These are phyloP conservation scores for Sphaeramia orbicularis DNA, from an alignment of 2,797 vertebrate genomes.

Conservation along the genomic window DNA sequence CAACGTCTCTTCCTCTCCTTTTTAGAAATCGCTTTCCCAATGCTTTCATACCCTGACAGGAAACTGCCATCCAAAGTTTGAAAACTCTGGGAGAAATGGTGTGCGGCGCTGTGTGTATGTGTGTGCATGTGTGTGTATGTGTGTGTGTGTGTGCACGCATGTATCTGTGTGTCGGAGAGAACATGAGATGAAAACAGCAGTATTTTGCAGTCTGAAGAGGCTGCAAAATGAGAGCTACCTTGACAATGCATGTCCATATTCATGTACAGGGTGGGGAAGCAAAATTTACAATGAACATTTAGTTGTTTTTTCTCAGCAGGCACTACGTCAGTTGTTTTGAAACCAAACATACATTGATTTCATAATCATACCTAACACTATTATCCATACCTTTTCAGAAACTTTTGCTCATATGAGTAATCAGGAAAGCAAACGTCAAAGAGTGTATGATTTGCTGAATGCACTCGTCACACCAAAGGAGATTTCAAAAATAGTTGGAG, in stretches of 20 bases:
- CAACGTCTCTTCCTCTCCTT: conserved; percentile 45
- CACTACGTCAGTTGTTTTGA: too few species aligned
- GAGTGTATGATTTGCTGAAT: too few species aligned
- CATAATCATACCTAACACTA: too few species aligned
- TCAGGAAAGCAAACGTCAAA: too few species aligned
- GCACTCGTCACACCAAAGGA: too few species aligned
- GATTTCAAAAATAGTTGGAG: too few species aligned
- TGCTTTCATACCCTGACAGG: conserved; percentile 65
- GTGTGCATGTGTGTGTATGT: conserved; percentile 12
- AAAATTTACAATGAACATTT: too few species aligned
- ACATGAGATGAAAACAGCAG: conserved; percentile 19
- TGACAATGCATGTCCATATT: conserved; percentile 19
- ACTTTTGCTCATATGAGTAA: too few species aligned
- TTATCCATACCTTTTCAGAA: too few species aligned
- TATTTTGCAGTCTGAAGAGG: conserved; percentile 16
- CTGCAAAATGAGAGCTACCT: conserved; percentile 31
- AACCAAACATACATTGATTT: too few species aligned
- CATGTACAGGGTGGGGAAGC: too few species aligned
- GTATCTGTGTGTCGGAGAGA: conserved; percentile 3
- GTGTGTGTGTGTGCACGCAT: background rate
- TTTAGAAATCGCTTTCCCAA: conserved; percentile 50
- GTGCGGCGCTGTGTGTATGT: conserved; percentile 25
- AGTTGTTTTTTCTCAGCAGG: too few species aligned
- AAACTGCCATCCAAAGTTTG: conserved; percentile 69
- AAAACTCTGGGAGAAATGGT: conserved; percentile 57